Base-by-base conservation (phyloP, 2,888 invertebrate genomes). In the Marasmarcha lunaedactyla region DNA sequence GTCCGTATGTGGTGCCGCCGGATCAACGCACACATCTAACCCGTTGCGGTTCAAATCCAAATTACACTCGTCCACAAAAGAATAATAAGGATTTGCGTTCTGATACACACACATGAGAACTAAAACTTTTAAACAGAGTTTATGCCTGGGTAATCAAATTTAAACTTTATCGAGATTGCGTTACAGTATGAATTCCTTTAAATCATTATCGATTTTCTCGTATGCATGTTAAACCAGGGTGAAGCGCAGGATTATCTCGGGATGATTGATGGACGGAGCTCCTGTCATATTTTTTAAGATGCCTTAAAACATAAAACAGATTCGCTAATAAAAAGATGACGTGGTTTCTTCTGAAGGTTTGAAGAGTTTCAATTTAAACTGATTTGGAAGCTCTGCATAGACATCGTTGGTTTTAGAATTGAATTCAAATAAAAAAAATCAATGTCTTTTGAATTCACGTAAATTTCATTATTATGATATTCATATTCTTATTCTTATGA, bases 211-310 rank as follows among this genome's bases (percentile, higher is more conserved):
- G n/a, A n/a, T n/a, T 20, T 20, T 7, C 7, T 20, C 20, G 20
- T 67, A 57, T 71, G 72, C 73, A 76, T 64, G 70, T 61, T 76
- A 73, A 77, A 74, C 76, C 74, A 71, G 71, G 71, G 69, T 81
- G 81, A 85, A 84, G 85, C 83, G 85, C 84, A 85, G 76, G 81
- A 87, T 87, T 86, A 87, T 87, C 87, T 87, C 65, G 63, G 71
- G 73, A 85, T 86, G 86, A 86, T 86, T 86, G 86, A 86, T 86
- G 85, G 84, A 77, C 68, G 47, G 51, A 50, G 52, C 59, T 49
- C 52, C 50, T 52, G 51, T 50, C 50, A 30, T 11, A n/a, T 30
- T 30, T 30, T 30, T 11, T 30, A 13, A 10, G 9, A 35, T 30
- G 11, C 11, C 30, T 30, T 30, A 30, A 30, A 11, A 11, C 30